phyloP scores from a whole-genome alignment of 2,888 invertebrate genomes.

The Rotaria macrura region DNA sequence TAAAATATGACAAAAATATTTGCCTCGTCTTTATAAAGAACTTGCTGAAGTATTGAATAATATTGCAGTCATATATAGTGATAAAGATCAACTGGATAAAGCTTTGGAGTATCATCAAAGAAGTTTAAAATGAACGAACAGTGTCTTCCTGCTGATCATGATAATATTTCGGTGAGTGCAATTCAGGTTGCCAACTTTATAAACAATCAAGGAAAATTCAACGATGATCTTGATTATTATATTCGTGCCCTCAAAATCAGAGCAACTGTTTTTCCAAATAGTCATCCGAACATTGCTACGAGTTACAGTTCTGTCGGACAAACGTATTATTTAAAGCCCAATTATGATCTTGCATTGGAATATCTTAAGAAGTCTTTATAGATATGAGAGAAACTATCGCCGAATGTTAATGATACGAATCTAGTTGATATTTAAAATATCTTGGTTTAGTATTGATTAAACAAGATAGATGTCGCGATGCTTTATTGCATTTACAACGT shows the following conservation, averaged over 20 bases:
- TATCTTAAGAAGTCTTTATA: not conserved
- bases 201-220: not conserved
- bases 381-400: not conserved
- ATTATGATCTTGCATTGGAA: not conserved
- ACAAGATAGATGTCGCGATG: not conserved
- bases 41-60: not conserved
- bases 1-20: not conserved
- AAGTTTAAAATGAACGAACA: not conserved
- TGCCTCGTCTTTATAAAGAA: not conserved
- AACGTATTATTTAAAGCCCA: not conserved
- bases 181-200: not conserved
- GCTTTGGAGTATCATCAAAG: not conserved
- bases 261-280: not conserved
- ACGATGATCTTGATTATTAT: not conserved
- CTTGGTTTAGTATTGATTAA: not conserved
- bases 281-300: not conserved
- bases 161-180: not conserved
- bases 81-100: not conserved
- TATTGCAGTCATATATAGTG: not conserved
- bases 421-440: not conserved
- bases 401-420: not conserved
- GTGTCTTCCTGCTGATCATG: not conserved
- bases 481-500: not conserved
- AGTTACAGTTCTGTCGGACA: not conserved
- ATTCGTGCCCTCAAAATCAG: not conserved